Conservation (phyloP, 2,888 invertebrate genomes). For the Aporophyla nigra region DNA sequence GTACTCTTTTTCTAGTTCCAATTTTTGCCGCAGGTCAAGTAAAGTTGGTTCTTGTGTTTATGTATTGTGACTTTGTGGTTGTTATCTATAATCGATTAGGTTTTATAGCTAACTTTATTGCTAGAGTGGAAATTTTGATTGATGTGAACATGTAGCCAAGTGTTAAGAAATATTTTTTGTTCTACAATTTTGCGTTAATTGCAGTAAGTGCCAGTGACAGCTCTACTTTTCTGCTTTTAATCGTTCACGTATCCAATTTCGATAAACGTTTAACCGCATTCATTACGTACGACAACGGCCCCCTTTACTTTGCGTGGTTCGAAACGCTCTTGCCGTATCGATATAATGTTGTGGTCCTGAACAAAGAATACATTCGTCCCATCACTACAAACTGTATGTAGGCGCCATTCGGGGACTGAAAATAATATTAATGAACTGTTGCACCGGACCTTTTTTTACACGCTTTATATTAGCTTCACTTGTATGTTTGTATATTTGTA, state of each 20-base stretch:
- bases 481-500: too few species aligned
- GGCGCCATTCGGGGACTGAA: too few species aligned
- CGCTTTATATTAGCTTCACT: too few species aligned
- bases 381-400: too few species aligned
- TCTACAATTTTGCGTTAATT: constrained; percentile 21
- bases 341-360: too few species aligned
- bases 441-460: too few species aligned
- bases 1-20: not conserved
- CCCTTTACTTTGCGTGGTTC: too few species aligned
- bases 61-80: constrained; percentile 37
- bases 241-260: not conserved
- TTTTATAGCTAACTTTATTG: constrained; percentile 60
- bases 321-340: too few species aligned
- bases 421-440: too few species aligned
- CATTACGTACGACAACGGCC: too few species aligned
- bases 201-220: constrained; percentile 33
- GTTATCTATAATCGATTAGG: constrained; percentile 64
- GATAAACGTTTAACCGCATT: too few species aligned
- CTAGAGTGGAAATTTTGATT: constrained; percentile 54
- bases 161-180: constrained; percentile 47
- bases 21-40: not conserved
- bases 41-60: constrained; percentile 7
- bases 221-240: constrained; percentile 10
- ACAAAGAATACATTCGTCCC: too few species aligned
- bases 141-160: constrained; percentile 56